Evolutionary conservation across 2,888 invertebrate genomes (phyloP).

Genomic region (Orchestes rusci): DNA sequence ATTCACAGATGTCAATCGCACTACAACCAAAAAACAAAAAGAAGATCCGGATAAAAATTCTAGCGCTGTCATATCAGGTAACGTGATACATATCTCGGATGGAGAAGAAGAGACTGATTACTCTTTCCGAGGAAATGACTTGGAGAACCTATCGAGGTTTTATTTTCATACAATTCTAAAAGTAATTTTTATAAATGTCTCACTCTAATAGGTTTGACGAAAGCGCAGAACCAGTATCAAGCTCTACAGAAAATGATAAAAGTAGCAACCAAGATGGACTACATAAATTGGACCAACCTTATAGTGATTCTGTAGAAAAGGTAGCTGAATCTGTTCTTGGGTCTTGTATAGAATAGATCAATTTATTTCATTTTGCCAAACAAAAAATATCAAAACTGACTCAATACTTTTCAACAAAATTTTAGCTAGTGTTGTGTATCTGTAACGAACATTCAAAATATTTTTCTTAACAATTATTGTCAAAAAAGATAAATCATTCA

Average conservation of each 20-base stretch:
- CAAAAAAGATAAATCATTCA: too few species aligned
- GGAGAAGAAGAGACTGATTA: constrained; percentile 34
- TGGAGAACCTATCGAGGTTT: neutral
- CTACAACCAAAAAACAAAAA: constrained; percentile 6
- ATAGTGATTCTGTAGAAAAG: constrained; percentile 43
- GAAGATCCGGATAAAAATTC: constrained; percentile 15
- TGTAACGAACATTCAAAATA: too few species aligned
- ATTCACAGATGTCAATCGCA: neutral
- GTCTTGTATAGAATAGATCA: too few species aligned
- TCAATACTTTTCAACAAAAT: neutral
- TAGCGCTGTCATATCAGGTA: constrained; percentile 27
- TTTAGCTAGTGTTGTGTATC: too few species aligned
- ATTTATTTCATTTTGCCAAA: too few species aligned
- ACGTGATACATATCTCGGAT: constrained; percentile 37
- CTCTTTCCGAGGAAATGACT: constrained; percentile 30
- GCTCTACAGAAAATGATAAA: constrained; percentile 39
- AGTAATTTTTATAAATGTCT: too few species aligned
- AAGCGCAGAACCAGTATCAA: constrained; percentile 38
- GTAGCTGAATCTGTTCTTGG: too few species aligned
- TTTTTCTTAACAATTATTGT: too few species aligned
- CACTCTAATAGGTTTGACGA: constrained; percentile 35
- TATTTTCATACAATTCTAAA: too few species aligned
- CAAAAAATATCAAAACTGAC: neutral
- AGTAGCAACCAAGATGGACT: constrained; percentile 32
- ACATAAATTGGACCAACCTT: constrained; percentile 40